Conservation (phyloP, 2,888 invertebrate genomes). For the Sepioteuthis lessoniana region DNA sequence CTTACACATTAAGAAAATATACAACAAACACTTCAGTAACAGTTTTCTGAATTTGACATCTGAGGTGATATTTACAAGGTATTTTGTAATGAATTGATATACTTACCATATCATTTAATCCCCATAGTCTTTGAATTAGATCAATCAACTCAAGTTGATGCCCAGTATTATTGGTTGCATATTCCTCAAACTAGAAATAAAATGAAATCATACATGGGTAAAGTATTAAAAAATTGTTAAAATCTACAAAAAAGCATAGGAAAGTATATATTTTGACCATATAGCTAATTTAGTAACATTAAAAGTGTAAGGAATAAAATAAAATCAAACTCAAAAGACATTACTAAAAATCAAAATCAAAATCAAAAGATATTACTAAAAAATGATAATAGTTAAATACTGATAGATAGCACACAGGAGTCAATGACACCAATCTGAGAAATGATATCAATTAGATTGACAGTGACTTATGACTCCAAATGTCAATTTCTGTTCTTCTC, state of each 20-base stretch:
- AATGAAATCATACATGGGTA: background rate
- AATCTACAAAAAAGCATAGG: background rate
- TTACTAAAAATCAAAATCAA: no score
- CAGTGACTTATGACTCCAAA: background rate
- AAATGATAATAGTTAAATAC: background rate
- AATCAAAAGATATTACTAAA: no score
- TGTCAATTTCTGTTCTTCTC: background rate
- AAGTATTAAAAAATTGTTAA: background rate
- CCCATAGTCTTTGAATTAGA: background rate
- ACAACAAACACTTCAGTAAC: background rate
- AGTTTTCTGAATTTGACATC: background rate
- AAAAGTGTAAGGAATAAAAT: background rate
- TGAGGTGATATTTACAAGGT: background rate
- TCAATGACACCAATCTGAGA: background rate
- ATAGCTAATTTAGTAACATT: background rate
- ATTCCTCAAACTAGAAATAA: constrained; percentile 40
- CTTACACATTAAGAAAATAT: background rate
- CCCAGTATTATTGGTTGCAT: background rate
- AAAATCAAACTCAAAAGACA: background rate
- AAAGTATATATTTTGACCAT: background rate
- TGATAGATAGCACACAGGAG: background rate
- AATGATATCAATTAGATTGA: background rate
- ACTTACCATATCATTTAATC: background rate
- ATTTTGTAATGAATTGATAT: background rate
- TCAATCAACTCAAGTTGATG: background rate